Conservation (phyloP, 2,113 vertebrate genomes). For the Entomyzon cyanotis region DNA sequence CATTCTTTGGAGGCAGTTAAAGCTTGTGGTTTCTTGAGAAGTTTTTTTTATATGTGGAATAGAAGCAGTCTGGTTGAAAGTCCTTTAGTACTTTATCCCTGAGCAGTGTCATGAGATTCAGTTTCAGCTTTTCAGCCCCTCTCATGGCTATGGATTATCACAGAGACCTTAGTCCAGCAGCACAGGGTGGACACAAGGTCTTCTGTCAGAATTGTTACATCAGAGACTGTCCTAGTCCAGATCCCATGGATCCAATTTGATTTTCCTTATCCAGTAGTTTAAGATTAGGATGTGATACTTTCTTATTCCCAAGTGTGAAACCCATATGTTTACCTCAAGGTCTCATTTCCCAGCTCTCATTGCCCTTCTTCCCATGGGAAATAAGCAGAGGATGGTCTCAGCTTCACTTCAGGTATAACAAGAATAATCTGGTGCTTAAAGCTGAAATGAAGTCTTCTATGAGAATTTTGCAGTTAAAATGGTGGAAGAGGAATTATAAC, state of each 20-base stretch:
- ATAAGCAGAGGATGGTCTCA: not conserved
- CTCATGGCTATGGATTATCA: not conserved
- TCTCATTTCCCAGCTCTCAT: not conserved
- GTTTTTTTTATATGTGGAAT: not conserved
- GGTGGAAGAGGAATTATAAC: not conserved
- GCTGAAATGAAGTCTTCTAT: not conserved
- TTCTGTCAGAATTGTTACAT: not conserved
- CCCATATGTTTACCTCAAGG: accelerated
- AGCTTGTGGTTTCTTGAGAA: not conserved
- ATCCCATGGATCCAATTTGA: not conserved
- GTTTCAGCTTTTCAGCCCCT: not conserved
- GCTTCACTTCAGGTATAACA: not conserved
- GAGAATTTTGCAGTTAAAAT: not conserved
- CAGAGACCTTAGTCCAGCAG: not conserved
- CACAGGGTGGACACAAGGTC: not conserved
- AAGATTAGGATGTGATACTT: not conserved
- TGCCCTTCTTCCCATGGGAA: not conserved
- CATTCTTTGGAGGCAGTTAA: not conserved
- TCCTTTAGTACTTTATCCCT: not conserved
- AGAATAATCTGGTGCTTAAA: not conserved
- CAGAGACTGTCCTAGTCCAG: not conserved
- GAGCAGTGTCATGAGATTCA: not conserved
- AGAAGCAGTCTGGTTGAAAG: not conserved
- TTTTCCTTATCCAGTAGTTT: not conserved
- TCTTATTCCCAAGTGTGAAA: not conserved